Conservation (phyloP, 2,888 invertebrate species). For the Aethes cnicana region DNA sequence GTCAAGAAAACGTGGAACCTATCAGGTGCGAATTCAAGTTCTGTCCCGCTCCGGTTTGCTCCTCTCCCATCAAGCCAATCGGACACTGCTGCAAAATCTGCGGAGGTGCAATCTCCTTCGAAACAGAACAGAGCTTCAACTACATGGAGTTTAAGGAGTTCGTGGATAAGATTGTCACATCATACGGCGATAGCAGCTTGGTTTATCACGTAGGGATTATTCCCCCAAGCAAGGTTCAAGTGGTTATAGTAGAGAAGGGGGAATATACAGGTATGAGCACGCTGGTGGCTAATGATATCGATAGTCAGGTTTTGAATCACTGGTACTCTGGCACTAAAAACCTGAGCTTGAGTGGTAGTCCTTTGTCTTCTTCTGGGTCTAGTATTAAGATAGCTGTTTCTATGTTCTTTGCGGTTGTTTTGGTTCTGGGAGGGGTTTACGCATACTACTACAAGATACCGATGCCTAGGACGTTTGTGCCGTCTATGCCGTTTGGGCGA, state of each 20-base stretch:
- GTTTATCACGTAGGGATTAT: slow-evolving; percentile 60
- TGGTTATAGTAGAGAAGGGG: slow-evolving; percentile 63
- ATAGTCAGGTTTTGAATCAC: slow-evolving; percentile 46
- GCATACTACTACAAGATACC: slow-evolving; percentile 58
- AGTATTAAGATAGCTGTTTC: slow-evolving; percentile 61
- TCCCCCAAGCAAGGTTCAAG: slow-evolving; percentile 51
- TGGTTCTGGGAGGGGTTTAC: slow-evolving; percentile 55
- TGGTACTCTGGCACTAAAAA: slow-evolving; percentile 51
- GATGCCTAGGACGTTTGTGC: slow-evolving; percentile 36
- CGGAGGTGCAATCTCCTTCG: slow-evolving; percentile 59
- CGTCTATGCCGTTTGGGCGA: slow-evolving; percentile 45
- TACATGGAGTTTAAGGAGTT: slow-evolving; percentile 52
- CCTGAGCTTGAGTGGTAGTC: slow-evolving; percentile 57
- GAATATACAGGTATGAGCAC: slow-evolving; percentile 62
- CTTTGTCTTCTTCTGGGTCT: slow-evolving; percentile 52
- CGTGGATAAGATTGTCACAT: slow-evolving; percentile 46
- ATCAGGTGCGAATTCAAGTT: slow-evolving; percentile 61
- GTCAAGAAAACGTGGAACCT: slow-evolving; percentile 52
- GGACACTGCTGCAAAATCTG: slow-evolving; percentile 73
- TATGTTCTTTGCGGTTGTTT: slow-evolving; percentile 59
- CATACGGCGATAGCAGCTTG: slow-evolving; percentile 46
- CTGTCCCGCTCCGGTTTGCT: slow-evolving; percentile 58
- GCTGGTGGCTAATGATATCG: slow-evolving; percentile 53
- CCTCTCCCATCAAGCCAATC: slow-evolving; percentile 59
- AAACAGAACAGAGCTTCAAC: slow-evolving; percentile 55